phyloP scores from a whole-genome alignment of 2,888 invertebrate genomes.

The Chrysolina americana region DNA sequence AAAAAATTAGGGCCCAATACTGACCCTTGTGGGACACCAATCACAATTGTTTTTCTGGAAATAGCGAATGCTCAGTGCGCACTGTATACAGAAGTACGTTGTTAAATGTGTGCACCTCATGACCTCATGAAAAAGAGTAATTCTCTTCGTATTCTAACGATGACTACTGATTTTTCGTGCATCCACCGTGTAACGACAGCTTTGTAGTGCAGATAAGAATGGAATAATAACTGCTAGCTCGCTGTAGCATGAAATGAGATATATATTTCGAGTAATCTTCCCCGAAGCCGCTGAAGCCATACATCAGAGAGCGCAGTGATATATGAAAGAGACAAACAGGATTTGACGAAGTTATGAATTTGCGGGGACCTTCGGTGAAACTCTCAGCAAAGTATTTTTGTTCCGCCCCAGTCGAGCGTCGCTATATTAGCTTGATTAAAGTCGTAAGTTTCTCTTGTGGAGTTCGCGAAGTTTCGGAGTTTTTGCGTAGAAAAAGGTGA shows the following conservation, averaged over 20 bases:
- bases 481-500: background rate
- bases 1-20: too few relatives aligned
- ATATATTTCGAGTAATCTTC: slow-evolving; percentile 28
- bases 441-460: background rate
- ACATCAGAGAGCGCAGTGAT: slow-evolving; percentile 16
- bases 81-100: too few relatives aligned
- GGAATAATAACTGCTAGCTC: slow-evolving; percentile 26
- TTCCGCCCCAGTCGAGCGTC: background rate
- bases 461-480: background rate
- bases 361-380: background rate
- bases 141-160: too few relatives aligned
- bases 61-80: too few relatives aligned
- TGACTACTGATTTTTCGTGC: background rate
- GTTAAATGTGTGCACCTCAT: too few relatives aligned
- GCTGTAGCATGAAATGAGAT: slow-evolving; percentile 33
- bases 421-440: slow-evolving; percentile 4
- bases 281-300: slow-evolving; percentile 19
- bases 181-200: background rate
- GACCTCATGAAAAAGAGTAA: too few relatives aligned
- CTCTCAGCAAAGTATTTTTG: background rate
- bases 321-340: slow-evolving; percentile 23
- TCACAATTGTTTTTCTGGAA: too few relatives aligned
- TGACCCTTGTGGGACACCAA: too few relatives aligned
- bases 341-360: slow-evolving; percentile 8
- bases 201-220: slow-evolving; percentile 7